Evolutionary conservation across 2,797 vertebrate genomes (phyloP).

Genomic region (Potorous gilbertii): DNA sequence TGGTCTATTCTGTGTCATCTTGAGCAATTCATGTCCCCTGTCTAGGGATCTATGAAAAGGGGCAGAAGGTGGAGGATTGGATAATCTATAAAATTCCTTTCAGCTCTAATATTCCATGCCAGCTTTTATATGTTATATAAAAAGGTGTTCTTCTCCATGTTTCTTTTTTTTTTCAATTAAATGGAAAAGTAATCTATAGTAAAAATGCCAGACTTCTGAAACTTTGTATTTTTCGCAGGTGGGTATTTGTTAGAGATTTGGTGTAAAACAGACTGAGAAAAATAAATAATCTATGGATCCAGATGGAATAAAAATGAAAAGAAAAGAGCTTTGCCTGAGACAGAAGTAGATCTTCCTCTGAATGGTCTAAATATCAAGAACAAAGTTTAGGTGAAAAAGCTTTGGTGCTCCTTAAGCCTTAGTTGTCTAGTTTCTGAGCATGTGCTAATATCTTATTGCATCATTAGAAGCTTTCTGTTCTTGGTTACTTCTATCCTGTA

Average conservation of each 20-base stretch:
- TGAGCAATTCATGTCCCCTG: background rate
- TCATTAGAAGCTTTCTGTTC: background rate
- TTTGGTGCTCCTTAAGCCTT: background rate
- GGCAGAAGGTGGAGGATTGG: background rate
- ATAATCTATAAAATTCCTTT: background rate
- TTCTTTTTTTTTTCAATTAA: background rate
- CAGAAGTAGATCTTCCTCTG: background rate
- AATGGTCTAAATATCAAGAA: background rate
- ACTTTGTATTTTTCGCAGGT: background rate
- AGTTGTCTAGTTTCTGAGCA: background rate
- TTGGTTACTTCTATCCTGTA: background rate
- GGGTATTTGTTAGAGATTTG: background rate
- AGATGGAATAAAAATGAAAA: background rate
- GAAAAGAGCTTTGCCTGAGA: background rate
- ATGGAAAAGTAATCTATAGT: background rate
- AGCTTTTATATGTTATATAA: background rate
- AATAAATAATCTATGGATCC: background rate
- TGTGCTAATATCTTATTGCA: background rate
- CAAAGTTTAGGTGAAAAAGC: background rate
- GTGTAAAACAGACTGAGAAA: background rate
- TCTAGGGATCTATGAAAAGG: background rate
- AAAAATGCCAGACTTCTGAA: background rate
- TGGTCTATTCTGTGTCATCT: background rate
- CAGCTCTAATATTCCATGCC: background rate
- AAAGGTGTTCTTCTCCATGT: background rate